Conservation (phyloP, 2,797 vertebrate genomes). For the Danio tinwini region DNA sequence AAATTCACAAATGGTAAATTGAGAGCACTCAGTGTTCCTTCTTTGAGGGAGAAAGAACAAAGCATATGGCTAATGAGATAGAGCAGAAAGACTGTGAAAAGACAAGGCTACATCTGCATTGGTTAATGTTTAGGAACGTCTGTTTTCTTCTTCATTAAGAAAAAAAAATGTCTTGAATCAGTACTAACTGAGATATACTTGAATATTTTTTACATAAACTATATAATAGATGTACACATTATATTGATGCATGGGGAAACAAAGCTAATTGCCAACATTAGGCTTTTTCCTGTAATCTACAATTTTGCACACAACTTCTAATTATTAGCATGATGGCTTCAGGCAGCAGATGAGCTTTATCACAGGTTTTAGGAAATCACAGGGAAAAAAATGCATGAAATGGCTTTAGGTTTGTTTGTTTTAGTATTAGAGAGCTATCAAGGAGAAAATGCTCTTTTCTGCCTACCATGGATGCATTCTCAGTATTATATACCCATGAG, state of each 20-base stretch:
- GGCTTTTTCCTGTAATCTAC: background rate
- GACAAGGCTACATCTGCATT: background rate
- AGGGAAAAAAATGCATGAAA: constrained; percentile 4
- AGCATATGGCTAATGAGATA: background rate
- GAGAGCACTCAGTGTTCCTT: background rate
- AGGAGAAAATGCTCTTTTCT: constrained; percentile 23
- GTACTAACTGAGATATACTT: too few relatives aligned
- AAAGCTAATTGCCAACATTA: background rate
- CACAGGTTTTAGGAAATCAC: constrained; percentile 4
- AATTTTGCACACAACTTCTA: background rate
- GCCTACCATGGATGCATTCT: background rate
- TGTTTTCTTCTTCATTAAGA: constrained; percentile 6
- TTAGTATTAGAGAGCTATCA: constrained; percentile 1
- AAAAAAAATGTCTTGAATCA: background rate
- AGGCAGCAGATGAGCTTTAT: constrained; percentile 8
- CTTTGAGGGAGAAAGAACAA: background rate
- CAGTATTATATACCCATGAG: too few relatives aligned
- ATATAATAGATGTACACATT: background rate
- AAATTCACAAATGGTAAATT: background rate
- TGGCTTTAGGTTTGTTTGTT: background rate
- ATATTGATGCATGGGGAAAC: background rate
- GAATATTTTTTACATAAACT: too few relatives aligned
- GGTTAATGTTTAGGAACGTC: background rate
- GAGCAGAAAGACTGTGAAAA: background rate
- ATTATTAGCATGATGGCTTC: background rate